Evolutionary conservation across 1,140 invertebrate genomes (phyloP).

Genomic region (Cydia pomonella): DNA sequence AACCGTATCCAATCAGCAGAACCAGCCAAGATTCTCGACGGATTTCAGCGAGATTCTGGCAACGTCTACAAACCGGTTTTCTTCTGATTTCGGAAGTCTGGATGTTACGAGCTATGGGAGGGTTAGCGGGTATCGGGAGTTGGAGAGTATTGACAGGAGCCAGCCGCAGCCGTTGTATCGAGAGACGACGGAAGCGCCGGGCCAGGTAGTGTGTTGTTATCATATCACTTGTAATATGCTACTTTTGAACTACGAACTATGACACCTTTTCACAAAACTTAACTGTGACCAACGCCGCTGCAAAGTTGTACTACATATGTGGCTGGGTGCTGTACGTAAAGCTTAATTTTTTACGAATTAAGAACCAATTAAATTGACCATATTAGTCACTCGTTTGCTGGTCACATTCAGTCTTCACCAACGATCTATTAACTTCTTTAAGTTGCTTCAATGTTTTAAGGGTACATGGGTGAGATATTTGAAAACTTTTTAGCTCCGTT

Average conservation of each 20-base stretch:
- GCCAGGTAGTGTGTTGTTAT: neutral
- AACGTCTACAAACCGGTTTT: slow-evolving; percentile 35
- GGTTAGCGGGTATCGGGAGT: slow-evolving; percentile 62
- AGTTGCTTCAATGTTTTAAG: too few relatives aligned
- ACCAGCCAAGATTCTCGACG: slow-evolving; percentile 58
- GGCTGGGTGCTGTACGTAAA: too few relatives aligned
- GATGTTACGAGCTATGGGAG: slow-evolving; percentile 55
- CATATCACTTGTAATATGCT: neutral
- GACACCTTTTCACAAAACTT: neutral
- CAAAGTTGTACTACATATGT: too few relatives aligned
- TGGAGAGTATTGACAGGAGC: slow-evolving; percentile 65
- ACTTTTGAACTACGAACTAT: neutral
- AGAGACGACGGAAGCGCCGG: slow-evolving; percentile 64
- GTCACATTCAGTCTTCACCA: too few relatives aligned
- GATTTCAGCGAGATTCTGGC: slow-evolving; percentile 51
- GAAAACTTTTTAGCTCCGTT: too few relatives aligned
- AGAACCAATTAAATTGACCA: too few relatives aligned
- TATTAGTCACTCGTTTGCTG: too few relatives aligned
- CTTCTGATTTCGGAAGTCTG: slow-evolving; percentile 59
- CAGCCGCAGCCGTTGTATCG: slow-evolving; percentile 72
- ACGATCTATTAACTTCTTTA: too few relatives aligned
- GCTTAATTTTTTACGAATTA: too few relatives aligned
- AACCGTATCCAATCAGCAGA: slow-evolving; percentile 21
- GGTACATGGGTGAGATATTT: too few relatives aligned
- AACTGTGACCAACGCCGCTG: neutral